These are phyloP conservation scores for Xylocampa areola DNA, from an alignment of 2,888 invertebrate genomes.

Conservation along the genomic window DNA sequence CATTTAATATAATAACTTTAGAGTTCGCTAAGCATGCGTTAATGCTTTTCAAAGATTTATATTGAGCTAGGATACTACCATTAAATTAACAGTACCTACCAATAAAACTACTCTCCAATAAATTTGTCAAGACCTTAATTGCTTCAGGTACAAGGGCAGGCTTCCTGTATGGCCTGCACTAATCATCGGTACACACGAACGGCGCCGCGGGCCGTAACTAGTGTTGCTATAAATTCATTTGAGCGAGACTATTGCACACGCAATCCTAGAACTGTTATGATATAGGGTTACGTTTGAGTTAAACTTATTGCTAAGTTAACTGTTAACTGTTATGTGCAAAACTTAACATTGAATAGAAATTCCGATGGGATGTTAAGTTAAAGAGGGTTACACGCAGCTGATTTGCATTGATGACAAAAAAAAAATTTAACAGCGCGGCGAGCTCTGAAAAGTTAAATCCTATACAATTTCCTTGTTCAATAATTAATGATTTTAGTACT, in stretches of 20 bases:
- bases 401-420: too few species aligned
- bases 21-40: too few species aligned
- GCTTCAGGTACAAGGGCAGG: conserved; percentile 28
- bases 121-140: conserved; percentile 35
- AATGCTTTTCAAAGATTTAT: too few species aligned
- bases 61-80: neutral
- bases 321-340: neutral
- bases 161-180: conserved; percentile 41
- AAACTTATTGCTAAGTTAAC: neutral
- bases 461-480: too few species aligned
- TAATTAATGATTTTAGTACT: too few species aligned
- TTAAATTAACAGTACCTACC: conserved; percentile 35
- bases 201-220: conserved; percentile 45
- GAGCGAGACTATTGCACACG: conserved; percentile 24
- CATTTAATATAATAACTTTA: too few species aligned
- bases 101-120: conserved; percentile 36
- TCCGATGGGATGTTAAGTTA: too few species aligned
- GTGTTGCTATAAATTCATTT: conserved; percentile 46
- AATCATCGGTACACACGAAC: conserved; percentile 46
- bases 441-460: too few species aligned
- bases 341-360: too few species aligned
- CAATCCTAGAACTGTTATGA: conserved; percentile 28
- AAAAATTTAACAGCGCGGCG: too few species aligned
- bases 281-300: conserved; percentile 9
- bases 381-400: too few species aligned